Evolutionary conservation across 2,797 vertebrate species (phyloP), one percentile per base, ranked within the genome.

Genomic region (Holocentrus rufus): DNA sequence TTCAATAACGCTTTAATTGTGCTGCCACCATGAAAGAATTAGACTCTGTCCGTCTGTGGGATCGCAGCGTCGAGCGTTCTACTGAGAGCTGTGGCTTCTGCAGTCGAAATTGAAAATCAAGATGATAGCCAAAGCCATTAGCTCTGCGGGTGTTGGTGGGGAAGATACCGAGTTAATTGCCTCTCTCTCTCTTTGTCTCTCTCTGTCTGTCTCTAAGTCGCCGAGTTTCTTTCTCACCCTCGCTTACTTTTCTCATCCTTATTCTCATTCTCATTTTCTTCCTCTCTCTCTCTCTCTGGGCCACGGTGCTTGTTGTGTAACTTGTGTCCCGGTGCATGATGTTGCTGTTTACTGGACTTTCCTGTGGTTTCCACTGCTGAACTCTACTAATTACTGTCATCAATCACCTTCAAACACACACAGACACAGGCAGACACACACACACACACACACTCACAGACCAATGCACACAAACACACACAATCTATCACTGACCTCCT

Each of bases 41-140:
- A 7, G 57, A 76, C 68, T 81, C 78, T 56, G 76, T 74, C 67
- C 60, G 25, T 76, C 61, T 61, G 66, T 65, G 53, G 23, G 69
- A 80, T 57, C 60, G 62, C 74, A 69, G 74, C 8, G 67, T 65
- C 20, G 55, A 73, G 13, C 14, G 1, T 71, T 75, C 31, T 6
- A 2, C 53, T 17, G 25, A 18, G 53, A 55, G 14, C 23, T 1
- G 17, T 20, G 49, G 58, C 14, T 67, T 80, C 44, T 78, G 82
- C 74, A 61, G 75, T 77, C 59, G 31, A 86, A 88, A 88, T 84
- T 80, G 85, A 87, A 92, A 91, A 84, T 80, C 44, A 66, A 65
- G 81, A 84, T 84, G 77, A 88, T 73, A 72, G 69, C 64, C 74
- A 61, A 78, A 85, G 82, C 77, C 87, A 88, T 89, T 87, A 87